phyloP scores from a whole-genome alignment of 2,797 vertebrate species.

The Esox lucius region DNA sequence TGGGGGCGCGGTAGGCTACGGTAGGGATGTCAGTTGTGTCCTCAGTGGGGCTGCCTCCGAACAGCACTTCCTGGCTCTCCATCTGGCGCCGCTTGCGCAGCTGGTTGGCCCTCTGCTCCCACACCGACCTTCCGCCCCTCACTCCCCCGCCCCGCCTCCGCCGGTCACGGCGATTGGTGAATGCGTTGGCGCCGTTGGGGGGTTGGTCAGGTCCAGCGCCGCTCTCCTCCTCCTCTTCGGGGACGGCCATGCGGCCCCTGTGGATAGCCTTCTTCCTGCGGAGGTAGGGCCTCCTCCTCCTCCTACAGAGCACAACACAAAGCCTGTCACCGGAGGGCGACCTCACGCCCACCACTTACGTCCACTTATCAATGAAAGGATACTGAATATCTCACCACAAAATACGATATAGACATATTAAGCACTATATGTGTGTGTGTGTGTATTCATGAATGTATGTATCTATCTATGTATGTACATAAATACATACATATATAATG shows the following conservation, averaged over 20 bases:
- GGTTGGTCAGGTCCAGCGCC: constrained; percentile 65
- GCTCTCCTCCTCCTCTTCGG: constrained; percentile 66
- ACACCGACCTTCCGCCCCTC: constrained; percentile 93
- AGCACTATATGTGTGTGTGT: background rate
- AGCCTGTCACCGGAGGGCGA: constrained; percentile 35
- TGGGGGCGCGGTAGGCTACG: constrained; percentile 50
- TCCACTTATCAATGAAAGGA: constrained; percentile 37
- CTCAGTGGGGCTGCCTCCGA: constrained; percentile 66
- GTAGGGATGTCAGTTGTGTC: constrained; percentile 71
- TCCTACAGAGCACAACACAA: constrained; percentile 64
- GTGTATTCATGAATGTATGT: too few species aligned
- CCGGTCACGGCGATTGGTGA: constrained; percentile 82
- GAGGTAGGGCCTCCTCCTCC: constrained; percentile 80
- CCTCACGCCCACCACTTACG: background rate
- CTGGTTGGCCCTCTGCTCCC: constrained; percentile 98
- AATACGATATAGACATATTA: constrained; percentile 10
- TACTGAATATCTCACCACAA: constrained; percentile 22
- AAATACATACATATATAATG: constrained; percentile 8
- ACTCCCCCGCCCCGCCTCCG: constrained; percentile 82
- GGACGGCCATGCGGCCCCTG: constrained; percentile 71
- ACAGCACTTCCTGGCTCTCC: constrained; percentile 93
- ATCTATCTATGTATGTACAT: background rate
- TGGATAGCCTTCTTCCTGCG: constrained; percentile 82
- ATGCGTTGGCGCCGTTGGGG: constrained; percentile 59
- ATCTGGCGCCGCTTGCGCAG: constrained; percentile 92